Base-by-base conservation (phyloP, 1,140 invertebrate genomes). In the Dreissena polymorpha region DNA sequence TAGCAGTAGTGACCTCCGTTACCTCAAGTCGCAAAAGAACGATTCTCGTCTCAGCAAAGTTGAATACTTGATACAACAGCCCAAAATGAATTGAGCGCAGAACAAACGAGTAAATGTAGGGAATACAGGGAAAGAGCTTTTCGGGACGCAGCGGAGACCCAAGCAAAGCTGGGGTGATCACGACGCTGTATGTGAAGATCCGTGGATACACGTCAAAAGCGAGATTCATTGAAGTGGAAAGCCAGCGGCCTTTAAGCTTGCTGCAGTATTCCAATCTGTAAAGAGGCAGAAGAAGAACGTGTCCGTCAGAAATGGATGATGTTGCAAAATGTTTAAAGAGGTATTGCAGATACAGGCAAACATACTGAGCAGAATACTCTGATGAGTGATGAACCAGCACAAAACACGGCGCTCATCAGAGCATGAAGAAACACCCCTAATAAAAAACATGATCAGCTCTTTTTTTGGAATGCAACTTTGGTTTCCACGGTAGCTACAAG, bases 201-300 rank as follows among this genome's bases (percentile, higher is more conserved):
- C 69, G 78, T 18, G 78, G 78, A 18, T 67, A 81, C 12, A 81
- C 78, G 64, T 81, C 70, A 18, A 72, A 81, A 7, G 78, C 70
- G 5, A 81, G 16, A 21, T 51, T 71, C 60, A 53, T 65, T 18
- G 78, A 21, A 0, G 57, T n/a, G 29, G n/a, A 27, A 7, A 73
- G 29, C 16, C n/a, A 73, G 14, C n/a, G 51, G 7, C n/a, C 50
- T 25, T 81, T 81, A 25, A 81, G 67, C 29, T 51, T 69, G 57
- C 68, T 64, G 50, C 29, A 10, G 27, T 73, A 71, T 50, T 80
- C 77, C n/a, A 13, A 27, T 29, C 77, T 80, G 77, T 39, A 71
- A 80, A 70, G 14, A 74, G n/a, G 27, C 27, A 72, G 3, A 18
- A 51, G 16, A 50, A n/a, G 14, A 29, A 39, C 3, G 39, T 2